phyloP scores from a whole-genome alignment of 37 sponge, comb jelly and placozoan genomes.

The Hormiphora californensis region DNA sequence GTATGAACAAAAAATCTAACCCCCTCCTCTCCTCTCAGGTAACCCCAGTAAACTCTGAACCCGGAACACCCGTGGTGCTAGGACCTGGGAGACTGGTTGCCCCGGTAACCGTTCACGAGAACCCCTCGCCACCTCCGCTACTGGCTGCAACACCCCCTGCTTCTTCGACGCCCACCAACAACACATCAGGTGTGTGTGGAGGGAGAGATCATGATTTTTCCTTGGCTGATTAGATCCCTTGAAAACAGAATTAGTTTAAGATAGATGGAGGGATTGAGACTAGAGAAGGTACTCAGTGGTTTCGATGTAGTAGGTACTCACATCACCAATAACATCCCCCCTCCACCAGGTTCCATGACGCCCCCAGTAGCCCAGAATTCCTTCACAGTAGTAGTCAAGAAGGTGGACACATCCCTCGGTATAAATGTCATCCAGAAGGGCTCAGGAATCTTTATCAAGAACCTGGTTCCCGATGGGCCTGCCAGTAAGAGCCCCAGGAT shows the following conservation, averaged over 20 bases:
- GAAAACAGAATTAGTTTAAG: too few relatives aligned
- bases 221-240: too few relatives aligned
- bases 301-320: too few relatives aligned
- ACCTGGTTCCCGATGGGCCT: neutral
- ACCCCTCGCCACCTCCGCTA: neutral
- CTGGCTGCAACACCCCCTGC: neutral
- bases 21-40: too few relatives aligned
- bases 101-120: neutral
- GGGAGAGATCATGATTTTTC: too few relatives aligned
- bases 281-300: too few relatives aligned
- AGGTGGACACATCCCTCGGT: slow-evolving; percentile 30
- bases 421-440: slow-evolving; percentile 15
- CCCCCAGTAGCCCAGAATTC: neutral
- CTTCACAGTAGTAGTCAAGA: slow-evolving; percentile 20
- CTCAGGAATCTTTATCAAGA: slow-evolving; percentile 30
- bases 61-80: neutral
- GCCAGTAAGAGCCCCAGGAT: slow-evolving; percentile 7
- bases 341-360: too few relatives aligned
- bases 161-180: neutral
- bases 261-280: too few relatives aligned
- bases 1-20: too few relatives aligned
- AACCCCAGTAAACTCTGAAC: slow-evolving; percentile 7
- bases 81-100: neutral
- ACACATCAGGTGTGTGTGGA: too few relatives aligned
- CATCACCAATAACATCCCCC: too few relatives aligned